These are phyloP conservation scores for Nomada ferruginata DNA, from an alignment of 2,888 invertebrate genomes.

Conservation along the genomic window DNA sequence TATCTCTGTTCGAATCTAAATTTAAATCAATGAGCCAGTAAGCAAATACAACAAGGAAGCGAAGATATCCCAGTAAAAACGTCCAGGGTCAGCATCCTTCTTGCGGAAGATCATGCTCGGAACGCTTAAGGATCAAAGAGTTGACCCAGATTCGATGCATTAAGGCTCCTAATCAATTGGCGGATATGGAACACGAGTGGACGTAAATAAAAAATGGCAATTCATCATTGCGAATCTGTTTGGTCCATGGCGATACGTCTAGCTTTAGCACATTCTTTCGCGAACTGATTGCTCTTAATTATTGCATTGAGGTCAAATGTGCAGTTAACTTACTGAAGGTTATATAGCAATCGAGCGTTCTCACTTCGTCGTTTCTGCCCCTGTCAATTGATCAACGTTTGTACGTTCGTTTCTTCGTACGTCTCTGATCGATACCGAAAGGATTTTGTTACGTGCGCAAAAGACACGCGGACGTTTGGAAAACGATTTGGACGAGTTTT, in stretches of 20 bases:
- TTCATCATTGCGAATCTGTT: slow-evolving; percentile 62
- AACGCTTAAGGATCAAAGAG: slow-evolving; percentile 27
- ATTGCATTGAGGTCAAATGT: slow-evolving; percentile 79
- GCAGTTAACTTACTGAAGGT: slow-evolving; percentile 75
- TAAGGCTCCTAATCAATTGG: slow-evolving; percentile 64
- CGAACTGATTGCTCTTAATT: slow-evolving; percentile 79
- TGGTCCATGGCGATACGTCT: slow-evolving; percentile 14
- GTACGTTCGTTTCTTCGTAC: not conserved
- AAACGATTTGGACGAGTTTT: too few relatives aligned
- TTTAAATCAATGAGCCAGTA: not conserved
- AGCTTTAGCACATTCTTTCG: slow-evolving; percentile 65
- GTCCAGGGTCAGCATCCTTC: not conserved
- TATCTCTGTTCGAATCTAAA: not conserved
- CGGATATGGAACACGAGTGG: slow-evolving; percentile 57
- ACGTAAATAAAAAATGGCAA: slow-evolving; percentile 60
- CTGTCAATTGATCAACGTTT: slow-evolving; percentile 46
- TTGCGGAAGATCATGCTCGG: slow-evolving; percentile 3
- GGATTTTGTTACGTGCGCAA: too few relatives aligned
- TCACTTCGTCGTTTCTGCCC: slow-evolving; percentile 55
- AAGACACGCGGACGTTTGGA: too few relatives aligned
- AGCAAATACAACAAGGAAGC: not conserved
- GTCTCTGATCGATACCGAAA: not conserved
- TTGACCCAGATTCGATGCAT: slow-evolving; percentile 44
- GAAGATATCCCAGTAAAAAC: not conserved
- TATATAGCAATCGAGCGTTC: slow-evolving; percentile 50